phyloP scores from a whole-genome alignment of 2,888 invertebrate species.

The Lycia hirtaria region DNA sequence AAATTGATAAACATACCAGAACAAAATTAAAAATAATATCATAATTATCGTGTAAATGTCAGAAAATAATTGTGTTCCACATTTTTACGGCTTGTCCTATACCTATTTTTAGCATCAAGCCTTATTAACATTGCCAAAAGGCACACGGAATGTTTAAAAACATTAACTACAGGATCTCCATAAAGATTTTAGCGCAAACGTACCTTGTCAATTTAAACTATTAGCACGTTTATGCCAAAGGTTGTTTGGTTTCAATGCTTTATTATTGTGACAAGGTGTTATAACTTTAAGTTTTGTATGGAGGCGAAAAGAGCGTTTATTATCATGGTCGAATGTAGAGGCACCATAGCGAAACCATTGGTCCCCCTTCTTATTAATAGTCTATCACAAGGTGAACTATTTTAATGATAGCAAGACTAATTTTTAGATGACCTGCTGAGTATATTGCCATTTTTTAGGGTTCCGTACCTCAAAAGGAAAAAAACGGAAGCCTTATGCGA shows the following conservation, averaged over 20 bases:
- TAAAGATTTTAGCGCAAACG: not conserved
- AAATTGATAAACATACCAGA: not conserved
- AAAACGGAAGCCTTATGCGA: no score
- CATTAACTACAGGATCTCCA: not conserved
- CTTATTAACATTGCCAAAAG: conserved; percentile 23
- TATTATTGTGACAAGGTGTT: not conserved
- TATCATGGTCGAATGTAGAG: conserved; percentile 5
- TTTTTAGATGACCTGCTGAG: no score
- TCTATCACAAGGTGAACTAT: conserved; percentile 1
- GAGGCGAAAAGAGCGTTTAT: not conserved
- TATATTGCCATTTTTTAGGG: no score
- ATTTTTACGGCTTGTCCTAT: conserved; percentile 1
- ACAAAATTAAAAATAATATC: not conserved
- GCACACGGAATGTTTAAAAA: conserved; percentile 8
- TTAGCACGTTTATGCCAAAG: not conserved
- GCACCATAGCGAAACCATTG: conserved; percentile 18
- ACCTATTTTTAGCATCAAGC: conserved; percentile 7
- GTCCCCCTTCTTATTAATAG: conserved; percentile 22
- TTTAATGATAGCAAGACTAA: not conserved
- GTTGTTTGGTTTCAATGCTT: not conserved
- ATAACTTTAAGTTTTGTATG: conserved; percentile 5
- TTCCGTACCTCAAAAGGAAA: no score
- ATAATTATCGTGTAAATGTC: conserved; percentile 4
- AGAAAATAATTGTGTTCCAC: not conserved
- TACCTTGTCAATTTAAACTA: conserved; percentile 10